Conservation (phyloP, 2,113 vertebrate genomes). For the Polypterus bichir region DNA sequence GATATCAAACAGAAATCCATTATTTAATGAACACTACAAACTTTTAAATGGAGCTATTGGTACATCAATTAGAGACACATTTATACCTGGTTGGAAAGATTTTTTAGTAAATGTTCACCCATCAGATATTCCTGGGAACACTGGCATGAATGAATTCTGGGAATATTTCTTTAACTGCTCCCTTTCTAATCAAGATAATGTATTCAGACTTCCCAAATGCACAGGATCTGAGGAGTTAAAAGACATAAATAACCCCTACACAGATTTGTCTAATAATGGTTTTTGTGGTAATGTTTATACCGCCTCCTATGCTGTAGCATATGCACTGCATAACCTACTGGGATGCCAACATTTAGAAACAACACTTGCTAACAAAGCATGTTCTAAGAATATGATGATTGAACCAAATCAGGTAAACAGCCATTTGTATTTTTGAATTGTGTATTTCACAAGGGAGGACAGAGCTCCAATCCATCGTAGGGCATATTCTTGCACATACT, state of each 20-base stretch:
- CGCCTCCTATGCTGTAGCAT: constrained; percentile 4
- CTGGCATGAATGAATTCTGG: constrained; percentile 2
- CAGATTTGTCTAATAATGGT: constrained; percentile 4
- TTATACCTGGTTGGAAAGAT: not conserved
- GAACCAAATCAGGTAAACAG: constrained; percentile 6
- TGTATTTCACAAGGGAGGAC: too few species aligned
- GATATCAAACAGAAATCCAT: not conserved
- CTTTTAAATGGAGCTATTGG: not conserved
- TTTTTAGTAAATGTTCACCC: constrained; percentile 1
- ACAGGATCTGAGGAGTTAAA: constrained; percentile 3
- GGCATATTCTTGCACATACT: too few species aligned
- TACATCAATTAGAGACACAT: not conserved
- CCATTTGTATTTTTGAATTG: not conserved
- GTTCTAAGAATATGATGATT: not conserved
- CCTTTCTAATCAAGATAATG: not conserved
- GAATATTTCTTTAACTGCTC: not conserved
- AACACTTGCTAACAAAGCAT: not conserved
- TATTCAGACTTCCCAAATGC: not conserved
- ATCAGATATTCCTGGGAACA: not conserved
- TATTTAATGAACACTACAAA: not conserved
- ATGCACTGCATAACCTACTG: not conserved
- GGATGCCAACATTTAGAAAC: not conserved
- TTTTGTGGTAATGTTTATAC: not conserved
- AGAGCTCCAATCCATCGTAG: too few species aligned
- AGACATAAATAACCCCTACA: not conserved